Percentiles rank a stretch among this genome's conserved stretches.
Conservation (phyloP, 1,140 invertebrate genomes). For the Nilaparvata lugens region DNA sequence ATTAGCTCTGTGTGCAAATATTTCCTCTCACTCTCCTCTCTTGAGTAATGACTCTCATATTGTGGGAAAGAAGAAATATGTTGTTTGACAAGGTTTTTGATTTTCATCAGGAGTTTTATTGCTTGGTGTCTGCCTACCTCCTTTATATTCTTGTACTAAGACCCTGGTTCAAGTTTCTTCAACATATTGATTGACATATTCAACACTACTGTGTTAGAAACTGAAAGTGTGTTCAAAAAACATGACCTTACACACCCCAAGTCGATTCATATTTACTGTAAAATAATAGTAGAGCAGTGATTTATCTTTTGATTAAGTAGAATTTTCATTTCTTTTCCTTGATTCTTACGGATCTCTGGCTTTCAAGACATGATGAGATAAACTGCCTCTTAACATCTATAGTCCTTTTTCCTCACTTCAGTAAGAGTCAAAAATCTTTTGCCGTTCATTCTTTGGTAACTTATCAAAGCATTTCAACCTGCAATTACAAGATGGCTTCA, state of each 20-base stretch:
- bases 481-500: constrained; percentile 12
- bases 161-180: constrained; percentile 15
- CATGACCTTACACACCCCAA: constrained; percentile 14
- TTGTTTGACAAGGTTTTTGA: constrained; percentile 2
- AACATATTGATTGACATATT: constrained; percentile 15
- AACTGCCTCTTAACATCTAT: constrained; percentile 10
- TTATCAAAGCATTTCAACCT: constrained; percentile 2
- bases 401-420: constrained; percentile 8
- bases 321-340: constrained; percentile 6
- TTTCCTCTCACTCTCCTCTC: constrained; percentile 12
- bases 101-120: constrained; percentile 15
- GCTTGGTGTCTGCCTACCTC: constrained; percentile 11
- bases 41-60: constrained; percentile 14
- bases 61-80: constrained; percentile 15
- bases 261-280: constrained; percentile 1
- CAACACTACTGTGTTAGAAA: constrained; percentile 12
- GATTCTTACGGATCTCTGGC: not conserved
- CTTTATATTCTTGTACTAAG: constrained; percentile 9
- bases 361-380: constrained; percentile 9
- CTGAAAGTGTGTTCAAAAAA: constrained; percentile 13
- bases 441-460: constrained; percentile 2
- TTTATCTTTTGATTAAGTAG: constrained; percentile 4
- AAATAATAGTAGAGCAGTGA: constrained; percentile 12
- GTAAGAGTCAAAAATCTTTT: constrained; percentile 1
- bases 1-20: constrained; percentile 9